Conservation (phyloP, 2,113 vertebrate species). For the Psephotus haematonotus region DNA sequence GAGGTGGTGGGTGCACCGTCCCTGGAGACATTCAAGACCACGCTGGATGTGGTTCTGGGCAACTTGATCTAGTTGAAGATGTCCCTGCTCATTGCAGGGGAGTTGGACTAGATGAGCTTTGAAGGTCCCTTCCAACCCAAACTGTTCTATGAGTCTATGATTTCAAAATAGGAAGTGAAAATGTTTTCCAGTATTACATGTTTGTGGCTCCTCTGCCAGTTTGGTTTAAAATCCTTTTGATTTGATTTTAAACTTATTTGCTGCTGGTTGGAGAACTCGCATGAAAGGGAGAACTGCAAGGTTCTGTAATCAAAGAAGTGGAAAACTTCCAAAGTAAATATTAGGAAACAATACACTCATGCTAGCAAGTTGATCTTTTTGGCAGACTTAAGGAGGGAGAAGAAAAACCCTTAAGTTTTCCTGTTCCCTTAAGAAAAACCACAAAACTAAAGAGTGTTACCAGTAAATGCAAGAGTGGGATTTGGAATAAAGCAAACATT, state of each 20-base stretch:
- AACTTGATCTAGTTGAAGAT: neutral
- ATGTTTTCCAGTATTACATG: neutral
- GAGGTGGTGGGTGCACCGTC: neutral
- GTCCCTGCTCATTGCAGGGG: neutral
- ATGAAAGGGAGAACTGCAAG: neutral
- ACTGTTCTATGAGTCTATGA: neutral
- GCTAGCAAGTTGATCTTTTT: neutral
- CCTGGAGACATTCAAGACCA: neutral
- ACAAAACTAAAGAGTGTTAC: neutral
- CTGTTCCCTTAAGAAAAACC: neutral
- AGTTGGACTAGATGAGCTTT: neutral
- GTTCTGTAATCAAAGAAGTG: neutral
- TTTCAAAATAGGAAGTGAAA: neutral
- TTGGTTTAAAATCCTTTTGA: neutral
- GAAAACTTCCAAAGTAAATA: conserved; percentile 20
- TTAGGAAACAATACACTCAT: neutral
- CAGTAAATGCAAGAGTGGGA: neutral
- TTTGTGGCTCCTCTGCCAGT: neutral
- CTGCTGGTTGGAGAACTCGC: neutral
- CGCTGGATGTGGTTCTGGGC: neutral
- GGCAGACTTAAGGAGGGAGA: rapidly evolving
- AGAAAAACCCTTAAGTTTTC: too few species aligned
- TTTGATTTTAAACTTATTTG: neutral
- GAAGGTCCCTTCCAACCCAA: neutral
- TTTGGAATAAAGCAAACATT: neutral